Evolutionary conservation across 2,888 invertebrate species (phyloP), one percentile per base, ranked within the genome.

Genomic region (Deilephila porcellus): DNA sequence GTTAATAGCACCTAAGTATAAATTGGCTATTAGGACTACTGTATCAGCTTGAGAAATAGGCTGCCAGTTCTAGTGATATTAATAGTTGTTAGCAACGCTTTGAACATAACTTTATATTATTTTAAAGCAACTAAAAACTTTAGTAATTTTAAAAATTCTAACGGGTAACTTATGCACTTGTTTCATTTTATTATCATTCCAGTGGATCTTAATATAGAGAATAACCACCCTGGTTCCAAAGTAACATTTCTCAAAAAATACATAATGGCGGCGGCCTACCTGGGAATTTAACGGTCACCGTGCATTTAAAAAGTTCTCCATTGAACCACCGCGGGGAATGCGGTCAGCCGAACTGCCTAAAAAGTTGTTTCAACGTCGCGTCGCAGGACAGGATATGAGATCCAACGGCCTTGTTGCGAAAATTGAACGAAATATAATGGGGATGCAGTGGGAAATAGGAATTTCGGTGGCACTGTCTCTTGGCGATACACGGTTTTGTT

Each of bases 331-430:
- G 20, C 52, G 25, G 52, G 29, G 67, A 52, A 67, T 67, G 67
- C 67, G 67, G 67, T 67, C 67, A 67, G 20, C 25, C 67, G 67
- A 25, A 52, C 64, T 2, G 64, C 64, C 67, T 45, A 67, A 67
- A 67, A 67, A 67, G 67, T 67, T 52, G 67, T 67, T 52, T 25
- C 25, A 25, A 25, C 25, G 45, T 17, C 52, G 52, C 45, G 8
- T 64, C 45, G 11, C n/a, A 11, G 20, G 4, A 45, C 67, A 45
- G 52, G 52, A 52, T 67, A 25, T 67, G 52, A 17, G 45, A 67
- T 25, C 67, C 67, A 67, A 67, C 45, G 67, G 52, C 14, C 64
- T 67, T 67, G 53, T 45, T 37, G 64, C 45, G 45, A 67, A 67
- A 67, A 45, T 45, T 52, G 14, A 45, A 45, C 52, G 52, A 52